Percentiles rank a stretch among this genome's conserved stretches.
These are phyloP conservation scores for Blomia tropicalis DNA, from an alignment of 2,888 invertebrate genomes.

Conservation along the genomic window DNA sequence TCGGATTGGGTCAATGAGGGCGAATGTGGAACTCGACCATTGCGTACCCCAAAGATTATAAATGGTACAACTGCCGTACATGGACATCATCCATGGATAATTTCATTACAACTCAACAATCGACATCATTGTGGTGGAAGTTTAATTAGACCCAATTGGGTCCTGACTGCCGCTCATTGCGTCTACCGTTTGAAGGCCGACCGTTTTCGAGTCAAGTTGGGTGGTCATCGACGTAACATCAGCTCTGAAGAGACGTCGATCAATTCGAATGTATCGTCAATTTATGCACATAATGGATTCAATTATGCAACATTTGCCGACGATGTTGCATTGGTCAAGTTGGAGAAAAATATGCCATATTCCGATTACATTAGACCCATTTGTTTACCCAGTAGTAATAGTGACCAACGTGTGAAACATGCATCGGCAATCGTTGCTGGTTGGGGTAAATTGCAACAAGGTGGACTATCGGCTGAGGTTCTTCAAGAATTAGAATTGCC, in stretches of 20 bases:
- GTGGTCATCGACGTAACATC: constrained; percentile 12
- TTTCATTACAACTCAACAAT: constrained; percentile 20
- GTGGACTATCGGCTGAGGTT: constrained; percentile 42
- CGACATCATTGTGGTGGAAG: constrained; percentile 27
- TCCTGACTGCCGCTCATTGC: constrained; percentile 28
- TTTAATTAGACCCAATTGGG: constrained; percentile 23
- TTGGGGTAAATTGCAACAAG: constrained; percentile 24
- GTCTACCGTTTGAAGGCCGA: constrained; percentile 13
- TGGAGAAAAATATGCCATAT: constrained; percentile 14
- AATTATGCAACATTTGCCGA: constrained; percentile 34
- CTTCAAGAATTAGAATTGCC: constrained; percentile 54
- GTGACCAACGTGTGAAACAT: too few relatives aligned
- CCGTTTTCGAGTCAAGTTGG: constrained; percentile 21
- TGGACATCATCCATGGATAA: constrained; percentile 20
- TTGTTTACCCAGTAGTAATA: constrained; percentile 18
- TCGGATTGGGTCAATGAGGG: background rate
- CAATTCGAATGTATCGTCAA: background rate
- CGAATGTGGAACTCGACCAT: constrained; percentile 6
- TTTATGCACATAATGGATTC: constrained; percentile 52
- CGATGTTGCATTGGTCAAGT: constrained; percentile 59
- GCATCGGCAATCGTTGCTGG: constrained; percentile 21
- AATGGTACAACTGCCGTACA: constrained; percentile 20
- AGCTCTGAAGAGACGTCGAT: background rate
- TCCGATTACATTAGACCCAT: constrained; percentile 21
- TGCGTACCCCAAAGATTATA: constrained; percentile 19